These are phyloP conservation scores for Galeopterus variegatus DNA, from an alignment of 2,113 vertebrate genomes.

Conservation along the genomic window DNA sequence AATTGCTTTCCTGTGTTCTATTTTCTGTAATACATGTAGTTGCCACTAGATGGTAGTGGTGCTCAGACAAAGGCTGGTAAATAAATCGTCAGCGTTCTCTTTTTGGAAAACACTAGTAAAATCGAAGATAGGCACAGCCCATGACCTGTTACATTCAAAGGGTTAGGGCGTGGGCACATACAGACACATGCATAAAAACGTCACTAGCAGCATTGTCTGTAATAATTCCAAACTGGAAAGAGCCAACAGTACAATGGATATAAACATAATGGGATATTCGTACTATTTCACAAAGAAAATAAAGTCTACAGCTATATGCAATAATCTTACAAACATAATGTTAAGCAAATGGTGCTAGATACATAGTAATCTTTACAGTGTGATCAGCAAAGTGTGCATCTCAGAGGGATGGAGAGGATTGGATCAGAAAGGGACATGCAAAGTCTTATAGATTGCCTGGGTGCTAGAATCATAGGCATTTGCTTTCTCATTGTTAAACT, in stretches of 20 bases:
- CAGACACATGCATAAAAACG: not conserved
- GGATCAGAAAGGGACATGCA: not conserved
- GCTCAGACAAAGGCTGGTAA: not conserved
- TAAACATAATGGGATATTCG: not conserved
- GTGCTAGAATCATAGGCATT: not conserved
- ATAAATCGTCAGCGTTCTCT: not conserved
- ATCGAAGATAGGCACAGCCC: not conserved
- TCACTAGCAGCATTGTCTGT: not conserved
- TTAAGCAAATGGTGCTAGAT: not conserved
- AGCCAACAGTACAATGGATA: not conserved
- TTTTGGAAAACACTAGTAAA: not conserved
- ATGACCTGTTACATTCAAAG: not conserved
- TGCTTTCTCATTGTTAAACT: not conserved
- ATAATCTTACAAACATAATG: not conserved
- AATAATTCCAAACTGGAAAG: not conserved
- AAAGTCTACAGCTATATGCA: not conserved
- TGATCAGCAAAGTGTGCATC: not conserved
- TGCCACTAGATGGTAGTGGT: slow-evolving; percentile 68
- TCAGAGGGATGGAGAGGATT: not conserved
- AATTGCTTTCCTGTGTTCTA: not conserved
- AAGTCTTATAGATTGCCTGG: not conserved
- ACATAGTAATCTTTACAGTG: too few relatives aligned
- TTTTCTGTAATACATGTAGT: not conserved
- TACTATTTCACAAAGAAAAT: not conserved
- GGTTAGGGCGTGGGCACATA: not conserved